A percentile compares a stretch with the other conserved stretches of the same genome.
Evolutionary conservation across 2,113 vertebrate species (phyloP).

Genomic region (Cyanoderma ruficeps): DNA sequence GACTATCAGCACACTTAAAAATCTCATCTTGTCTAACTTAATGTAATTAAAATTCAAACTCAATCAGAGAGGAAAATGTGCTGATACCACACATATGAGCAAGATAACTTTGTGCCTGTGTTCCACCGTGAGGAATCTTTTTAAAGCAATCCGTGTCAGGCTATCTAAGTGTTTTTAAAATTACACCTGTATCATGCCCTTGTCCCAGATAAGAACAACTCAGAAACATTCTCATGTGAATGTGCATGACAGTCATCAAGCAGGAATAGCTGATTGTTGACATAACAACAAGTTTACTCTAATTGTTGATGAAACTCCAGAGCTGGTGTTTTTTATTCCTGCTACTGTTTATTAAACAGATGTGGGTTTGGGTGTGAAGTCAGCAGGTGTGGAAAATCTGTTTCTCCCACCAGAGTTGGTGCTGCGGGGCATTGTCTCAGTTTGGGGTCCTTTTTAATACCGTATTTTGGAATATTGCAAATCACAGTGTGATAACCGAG

Average conservation of each 20-base stretch:
- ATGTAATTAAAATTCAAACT: neutral
- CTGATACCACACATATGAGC: neutral
- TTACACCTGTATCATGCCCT: neutral
- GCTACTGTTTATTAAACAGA: neutral
- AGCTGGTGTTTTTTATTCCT: neutral
- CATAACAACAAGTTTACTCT: neutral
- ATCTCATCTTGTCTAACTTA: neutral
- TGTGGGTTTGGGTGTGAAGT: neutral
- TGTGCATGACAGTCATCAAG: neutral
- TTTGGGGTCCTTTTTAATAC: neutral
- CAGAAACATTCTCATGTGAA: neutral
- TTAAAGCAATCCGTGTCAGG: neutral
- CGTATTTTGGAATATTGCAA: neutral
- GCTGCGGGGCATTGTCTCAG: neutral
- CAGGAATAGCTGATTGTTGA: neutral
- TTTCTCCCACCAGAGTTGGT: neutral
- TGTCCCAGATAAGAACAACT: neutral
- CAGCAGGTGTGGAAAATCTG: neutral
- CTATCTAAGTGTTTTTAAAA: neutral
- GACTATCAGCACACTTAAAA: neutral
- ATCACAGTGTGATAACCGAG: neutral
- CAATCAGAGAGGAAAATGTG: neutral
- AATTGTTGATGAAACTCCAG: neutral
- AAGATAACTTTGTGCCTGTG: neutral
- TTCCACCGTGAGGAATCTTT: neutral